Evolutionary conservation across 2,797 vertebrate genomes (phyloP).

Genomic region (Arrhamphus sclerolepis): DNA sequence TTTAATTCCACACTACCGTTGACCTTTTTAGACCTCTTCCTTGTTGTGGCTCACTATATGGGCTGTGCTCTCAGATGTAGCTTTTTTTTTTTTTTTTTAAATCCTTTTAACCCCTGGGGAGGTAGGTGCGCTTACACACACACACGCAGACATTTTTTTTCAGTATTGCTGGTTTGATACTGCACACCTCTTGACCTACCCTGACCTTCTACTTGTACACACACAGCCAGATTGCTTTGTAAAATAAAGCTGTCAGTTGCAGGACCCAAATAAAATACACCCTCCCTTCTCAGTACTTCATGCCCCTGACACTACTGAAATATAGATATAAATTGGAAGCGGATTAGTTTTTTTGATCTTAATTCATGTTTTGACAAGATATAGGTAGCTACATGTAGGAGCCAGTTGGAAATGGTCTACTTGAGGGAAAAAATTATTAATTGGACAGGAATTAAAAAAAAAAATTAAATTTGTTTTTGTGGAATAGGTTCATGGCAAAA

Average conservation of each 20-base stretch:
- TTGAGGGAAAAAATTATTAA: not conserved
- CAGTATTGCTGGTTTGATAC: constrained; percentile 84
- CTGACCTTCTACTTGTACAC: constrained; percentile 91
- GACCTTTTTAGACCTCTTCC: constrained; percentile 50
- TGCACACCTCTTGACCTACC: constrained; percentile 86
- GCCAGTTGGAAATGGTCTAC: constrained; percentile 4
- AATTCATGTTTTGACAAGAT: constrained; percentile 96
- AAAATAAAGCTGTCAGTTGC: constrained; percentile 99
- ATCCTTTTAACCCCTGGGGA: constrained; percentile 23
- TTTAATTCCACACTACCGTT: constrained; percentile 54
- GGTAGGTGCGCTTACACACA: constrained; percentile 18
- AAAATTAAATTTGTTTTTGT: constrained; percentile 13
- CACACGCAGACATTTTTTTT: constrained; percentile 76
- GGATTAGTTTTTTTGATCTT: constrained; percentile 97
- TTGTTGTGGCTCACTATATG: constrained; percentile 35
- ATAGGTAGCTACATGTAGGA: constrained; percentile 71
- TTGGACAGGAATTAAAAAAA: too few species aligned
- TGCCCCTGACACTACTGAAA: constrained; percentile 94
- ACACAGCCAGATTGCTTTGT: constrained; percentile 98
- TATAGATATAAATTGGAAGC: constrained; percentile 98
- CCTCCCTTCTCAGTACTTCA: constrained; percentile 87
- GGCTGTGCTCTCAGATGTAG: constrained; percentile 17
- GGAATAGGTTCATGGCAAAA: not conserved
- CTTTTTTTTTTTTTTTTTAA: not conserved
- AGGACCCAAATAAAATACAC: constrained; percentile 97